Evolutionary conservation across 2,888 invertebrate species (phyloP), one percentile per base, ranked within the genome.

Genomic region (Drosophila picticornis): DNA sequence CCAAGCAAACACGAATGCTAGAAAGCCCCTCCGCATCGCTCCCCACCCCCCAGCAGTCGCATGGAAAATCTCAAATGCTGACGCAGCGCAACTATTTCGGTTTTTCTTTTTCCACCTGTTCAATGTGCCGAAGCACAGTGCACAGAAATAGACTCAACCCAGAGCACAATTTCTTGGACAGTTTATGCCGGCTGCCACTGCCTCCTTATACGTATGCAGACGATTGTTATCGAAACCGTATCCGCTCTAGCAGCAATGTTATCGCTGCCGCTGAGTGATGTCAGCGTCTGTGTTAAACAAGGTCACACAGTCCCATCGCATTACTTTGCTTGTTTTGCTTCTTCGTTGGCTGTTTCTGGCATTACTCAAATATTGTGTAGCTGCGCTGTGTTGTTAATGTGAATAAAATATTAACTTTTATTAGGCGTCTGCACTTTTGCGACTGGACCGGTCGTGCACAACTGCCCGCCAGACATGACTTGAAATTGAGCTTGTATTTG

Each of bases 11-110:
- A 32, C 13, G 19, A 50, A 32, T 16, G 57, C 32, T 40, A 38
- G 38, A 53, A 38, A 69, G 69, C 34, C 25, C 40, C 38, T 7
- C n/a, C 38, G 57, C 46, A 25, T 4, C 16, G 25, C 25, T 25
- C 25, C 3, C 7, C 46, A 16, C 4, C 46, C 46, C 46, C 46
- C 25, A 60, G 48, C 13, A 61, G 62, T n/a, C 31, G 76, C 57
- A 84, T 87, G 87, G 87, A 87, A 87, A 76, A 77, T 88, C 80
- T 83, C 74, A 60, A 61, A 57, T 34, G 74, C 77, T 83, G 83
- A 84, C 85, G 83, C 76, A 68, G 76, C 78, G 62, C 38, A 68
- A 72, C 86, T 87, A 77, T 80, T 80, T 82, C 56, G 43, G 62
- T 25, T 29, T 46, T 29, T 50, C 22, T 59, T 73, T 67, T 80